Percentiles rank a stretch among this genome's conserved stretches.
Conservation (phyloP, 2,888 invertebrate genomes). For the Aplocera efformata region DNA sequence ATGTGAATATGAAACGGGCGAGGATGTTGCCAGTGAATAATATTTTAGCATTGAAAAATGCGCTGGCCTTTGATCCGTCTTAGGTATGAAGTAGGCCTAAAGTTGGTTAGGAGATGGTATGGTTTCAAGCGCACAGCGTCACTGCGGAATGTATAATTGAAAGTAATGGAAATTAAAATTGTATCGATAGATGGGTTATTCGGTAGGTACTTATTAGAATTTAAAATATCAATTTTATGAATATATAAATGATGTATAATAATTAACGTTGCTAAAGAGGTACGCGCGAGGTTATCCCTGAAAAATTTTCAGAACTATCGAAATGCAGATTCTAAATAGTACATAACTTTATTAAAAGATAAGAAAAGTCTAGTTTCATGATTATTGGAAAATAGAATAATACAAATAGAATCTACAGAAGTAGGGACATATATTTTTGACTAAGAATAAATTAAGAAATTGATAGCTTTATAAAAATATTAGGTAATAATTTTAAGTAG, state of each 20-base stretch:
- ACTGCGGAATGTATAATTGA: too few relatives aligned
- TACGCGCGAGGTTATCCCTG: neutral
- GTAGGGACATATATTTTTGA: slow-evolving; percentile 40
- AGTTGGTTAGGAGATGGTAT: too few relatives aligned
- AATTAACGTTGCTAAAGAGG: too few relatives aligned
- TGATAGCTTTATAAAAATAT: slow-evolving; percentile 17
- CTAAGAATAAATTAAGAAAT: slow-evolving; percentile 28
- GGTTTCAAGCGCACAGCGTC: too few relatives aligned
- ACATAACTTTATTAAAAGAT: neutral
- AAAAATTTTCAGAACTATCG: neutral
- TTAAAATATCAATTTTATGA: slow-evolving; percentile 3
- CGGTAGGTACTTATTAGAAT: slow-evolving; percentile 7
- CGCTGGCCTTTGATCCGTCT: too few relatives aligned
- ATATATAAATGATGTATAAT: slow-evolving; percentile 7
- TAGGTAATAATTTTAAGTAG: too few relatives aligned
- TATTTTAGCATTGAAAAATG: too few relatives aligned
- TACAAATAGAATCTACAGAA: slow-evolving; percentile 6
- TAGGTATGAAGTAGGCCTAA: too few relatives aligned
- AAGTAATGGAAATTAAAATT: too few relatives aligned
- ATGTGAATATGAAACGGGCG: too few relatives aligned
- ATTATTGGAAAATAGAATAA: slow-evolving; percentile 4
- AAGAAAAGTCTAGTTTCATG: neutral
- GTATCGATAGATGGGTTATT: neutral
- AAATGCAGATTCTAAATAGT: neutral
- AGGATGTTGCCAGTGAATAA: too few relatives aligned